Percentiles rank a stretch among this genome's conserved stretches.
Conservation (phyloP, 2,797 vertebrate species). For the Pteronotus mesoamericanus region DNA sequence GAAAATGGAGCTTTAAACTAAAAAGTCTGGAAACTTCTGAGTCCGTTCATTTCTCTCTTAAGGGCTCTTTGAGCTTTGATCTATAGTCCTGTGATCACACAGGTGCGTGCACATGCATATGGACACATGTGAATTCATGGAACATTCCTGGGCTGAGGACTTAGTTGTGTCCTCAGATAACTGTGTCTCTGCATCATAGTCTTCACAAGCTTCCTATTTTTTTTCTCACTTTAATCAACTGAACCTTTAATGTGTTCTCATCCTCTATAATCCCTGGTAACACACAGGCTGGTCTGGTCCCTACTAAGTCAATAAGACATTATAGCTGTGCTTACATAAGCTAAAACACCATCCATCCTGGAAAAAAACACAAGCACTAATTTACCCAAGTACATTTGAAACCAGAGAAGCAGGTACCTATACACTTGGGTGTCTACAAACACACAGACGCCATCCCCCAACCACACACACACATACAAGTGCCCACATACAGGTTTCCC, state of each 20-base stretch:
- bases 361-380: neutral
- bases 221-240: neutral
- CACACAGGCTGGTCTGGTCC: neutral
- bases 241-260: neutral
- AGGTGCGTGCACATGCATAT: conserved; percentile 24
- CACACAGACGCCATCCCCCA: too few species aligned
- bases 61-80: conserved; percentile 8
- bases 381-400: neutral
- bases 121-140: neutral
- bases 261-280: neutral
- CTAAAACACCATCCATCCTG: neutral
- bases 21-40: conserved; percentile 18
- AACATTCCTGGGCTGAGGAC: neutral
- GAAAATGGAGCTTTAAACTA: conserved; percentile 23
- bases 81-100: neutral
- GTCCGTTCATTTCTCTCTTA: conserved; percentile 2
- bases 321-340: neutral
- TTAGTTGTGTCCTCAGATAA: conserved; percentile 27
- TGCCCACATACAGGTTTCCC: neutral
- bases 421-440: neutral
- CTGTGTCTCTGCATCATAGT: neutral
- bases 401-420: neutral
- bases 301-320: neutral
- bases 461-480: neutral
- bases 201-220: conserved; percentile 20